Evolutionary conservation across 2,113 vertebrate species (phyloP), one percentile per base, ranked within the genome.

Genomic region (Seriola dumerili): DNA sequence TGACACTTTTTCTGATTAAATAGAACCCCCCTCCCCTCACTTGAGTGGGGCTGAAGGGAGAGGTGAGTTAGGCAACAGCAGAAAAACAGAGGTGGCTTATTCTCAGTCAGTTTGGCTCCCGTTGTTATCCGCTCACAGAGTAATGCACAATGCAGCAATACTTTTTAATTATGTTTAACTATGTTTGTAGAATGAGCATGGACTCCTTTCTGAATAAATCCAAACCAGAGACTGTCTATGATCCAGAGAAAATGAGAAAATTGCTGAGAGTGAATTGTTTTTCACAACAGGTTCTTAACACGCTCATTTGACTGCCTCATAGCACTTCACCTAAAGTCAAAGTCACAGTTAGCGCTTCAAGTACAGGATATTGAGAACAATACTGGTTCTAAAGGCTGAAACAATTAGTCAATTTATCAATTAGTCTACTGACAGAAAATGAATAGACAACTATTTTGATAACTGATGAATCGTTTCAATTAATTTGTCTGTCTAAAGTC

Each of bases 1-100:
- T 88, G 88, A 90, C 90, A 93, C 84, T 76, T 92, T 90, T 72
- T 90, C 84, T 89, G 72, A 89, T 93, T 91, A 91, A 91, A 90
- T 79, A 78, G 38, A 59, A 19, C 32, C 44, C 42, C 46, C 38
- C 57, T 38, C 61, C 50, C 46, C 36, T 48, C 21, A 1, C 55
- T 82, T 23, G 52, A 46, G 65, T 36, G 17, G 40, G 40, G 54
- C 63, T 40, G 78, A 68, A 66, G 63, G 48, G 58, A 77, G 65
- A 62, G 48, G 70, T 19, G 36, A 74, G 80, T 70, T 36, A 62
- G 55, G 72, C 65, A 66, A 69, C 71, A 77, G 67, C 59, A 66
- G 42, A 73, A 68, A 71, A 88, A 70, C 23, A 86, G 46, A 58
- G 44, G 73, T 0, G 8, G 44, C 36, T 77, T 34, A 3, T 77